Conservation (phyloP, 2,888 invertebrate species). For the Urechis unicinctus region DNA sequence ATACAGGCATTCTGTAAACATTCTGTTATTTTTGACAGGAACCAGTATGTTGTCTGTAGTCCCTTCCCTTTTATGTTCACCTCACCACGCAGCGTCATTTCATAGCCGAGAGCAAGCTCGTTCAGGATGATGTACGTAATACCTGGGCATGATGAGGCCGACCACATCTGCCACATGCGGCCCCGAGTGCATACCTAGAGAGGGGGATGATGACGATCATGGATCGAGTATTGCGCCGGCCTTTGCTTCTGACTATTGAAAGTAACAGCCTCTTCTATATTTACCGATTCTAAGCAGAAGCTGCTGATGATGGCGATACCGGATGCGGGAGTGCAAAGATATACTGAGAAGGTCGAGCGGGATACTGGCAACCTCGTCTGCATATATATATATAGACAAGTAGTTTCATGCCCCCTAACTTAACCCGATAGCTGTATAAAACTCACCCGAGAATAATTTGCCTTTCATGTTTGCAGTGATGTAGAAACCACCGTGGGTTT, state of each 20-base stretch:
- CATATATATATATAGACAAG: too few relatives aligned
- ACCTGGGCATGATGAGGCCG: slow-evolving; percentile 30
- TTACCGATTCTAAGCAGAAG: slow-evolving; percentile 37
- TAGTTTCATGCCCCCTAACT: too few relatives aligned
- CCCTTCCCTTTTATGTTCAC: slow-evolving; percentile 21
- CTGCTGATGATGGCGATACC: slow-evolving; percentile 34
- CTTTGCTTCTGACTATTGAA: too few relatives aligned
- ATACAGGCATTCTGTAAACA: too few relatives aligned
- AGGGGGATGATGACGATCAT: too few relatives aligned
- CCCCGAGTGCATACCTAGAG: slow-evolving; percentile 30
- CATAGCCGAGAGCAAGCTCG: slow-evolving; percentile 8
- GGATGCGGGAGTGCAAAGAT: slow-evolving; percentile 50
- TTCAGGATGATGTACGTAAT: slow-evolving; percentile 22
- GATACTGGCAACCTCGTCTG: slow-evolving; percentile 44
- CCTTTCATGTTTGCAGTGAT: too few relatives aligned
- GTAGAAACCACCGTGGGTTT: too few relatives aligned
- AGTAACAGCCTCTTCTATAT: too few relatives aligned
- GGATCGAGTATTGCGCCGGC: too few relatives aligned
- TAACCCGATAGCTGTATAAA: too few relatives aligned
- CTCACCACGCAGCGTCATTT: slow-evolving; percentile 18
- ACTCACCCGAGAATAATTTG: too few relatives aligned
- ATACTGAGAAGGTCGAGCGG: slow-evolving; percentile 40
- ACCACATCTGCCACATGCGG: slow-evolving; percentile 36
- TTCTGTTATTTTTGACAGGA: too few relatives aligned
- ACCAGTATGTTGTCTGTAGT: slow-evolving; percentile 18